phyloP scores from a whole-genome alignment of 2,113 vertebrate genomes.

The Phyllostomus discolor region DNA sequence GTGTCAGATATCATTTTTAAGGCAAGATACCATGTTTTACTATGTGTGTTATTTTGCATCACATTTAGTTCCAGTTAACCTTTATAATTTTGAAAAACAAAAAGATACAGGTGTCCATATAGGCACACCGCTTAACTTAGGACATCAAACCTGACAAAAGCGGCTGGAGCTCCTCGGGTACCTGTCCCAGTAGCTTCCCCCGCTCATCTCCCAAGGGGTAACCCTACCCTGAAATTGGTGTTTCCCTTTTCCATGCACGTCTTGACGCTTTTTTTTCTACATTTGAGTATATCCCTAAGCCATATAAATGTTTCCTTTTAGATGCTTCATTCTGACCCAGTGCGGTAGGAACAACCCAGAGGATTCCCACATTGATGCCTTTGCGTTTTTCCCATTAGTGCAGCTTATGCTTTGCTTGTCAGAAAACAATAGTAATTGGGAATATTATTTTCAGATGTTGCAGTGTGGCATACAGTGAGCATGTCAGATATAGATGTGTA shows the following conservation, averaged over 20 bases:
- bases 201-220: background rate
- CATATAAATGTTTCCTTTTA: background rate
- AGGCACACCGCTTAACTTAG: background rate
- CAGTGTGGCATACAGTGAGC: background rate
- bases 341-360: background rate
- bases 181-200: background rate
- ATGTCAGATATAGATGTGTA: background rate
- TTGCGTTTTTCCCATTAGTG: background rate
- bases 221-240: background rate
- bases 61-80: background rate
- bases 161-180: accelerated
- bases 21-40: background rate
- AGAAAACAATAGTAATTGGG: background rate
- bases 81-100: background rate
- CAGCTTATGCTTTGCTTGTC: background rate
- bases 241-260: background rate
- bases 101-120: background rate
- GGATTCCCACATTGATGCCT: background rate
- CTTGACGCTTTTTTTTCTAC: background rate
- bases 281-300: background rate
- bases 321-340: background rate
- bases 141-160: background rate
- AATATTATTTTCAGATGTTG: background rate
- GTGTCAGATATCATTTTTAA: background rate
- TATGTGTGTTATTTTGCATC: background rate